Base-by-base conservation (phyloP, 1,140 invertebrate genomes). In the Streblospio benedicti region DNA sequence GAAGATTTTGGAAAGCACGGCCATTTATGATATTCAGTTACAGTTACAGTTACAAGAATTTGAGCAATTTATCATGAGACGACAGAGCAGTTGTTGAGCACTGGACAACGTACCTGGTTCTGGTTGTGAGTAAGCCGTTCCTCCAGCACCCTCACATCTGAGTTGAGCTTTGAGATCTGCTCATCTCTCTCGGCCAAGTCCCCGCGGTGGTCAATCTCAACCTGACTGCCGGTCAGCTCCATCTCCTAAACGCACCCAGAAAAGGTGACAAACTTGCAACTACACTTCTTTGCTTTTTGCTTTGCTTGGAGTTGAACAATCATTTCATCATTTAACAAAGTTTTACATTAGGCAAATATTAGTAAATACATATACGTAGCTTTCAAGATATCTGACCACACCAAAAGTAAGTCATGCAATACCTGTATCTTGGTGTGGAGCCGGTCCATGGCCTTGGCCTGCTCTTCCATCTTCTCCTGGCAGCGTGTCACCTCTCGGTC, bases 171-270 rank as follows among this genome's bases (percentile, higher is more conserved):
- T 9, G 69, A 66, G 3, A 69, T 66, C 31, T 71, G 66, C 50
- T 76, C 72, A 47, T 74, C 70, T 44, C 63, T 68, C 57, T 72
- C 72, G 0, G 71, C 66, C 2, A 73, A 30, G 14, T 72, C 69
- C 4, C 69, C 69, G 38, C 69, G 72, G 60, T 65, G 70, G 16
- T 69, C 41, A 0, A 71, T 73, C 30, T 74, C 74, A 32, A 68
- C 64, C 54, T 74, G 72, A 23, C 71, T 69, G 27, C 50, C 28
- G 4, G 63, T 65, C 57, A 73, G 45, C 23, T 74, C 69, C 35
- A 67, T 64, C 58, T 76, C 72, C 52, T n/a, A n/a, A n/a, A n/a
- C n/a, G n/a, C n/a, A n/a, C n/a, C n/a, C n/a, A n/a, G n/a, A n/a
- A n/a, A n/a, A n/a, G n/a, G n/a, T n/a, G n/a, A n/a, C n/a, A n/a